phyloP scores from a whole-genome alignment of 2,888 invertebrate genomes.

The Meghimatium bilineatum region DNA sequence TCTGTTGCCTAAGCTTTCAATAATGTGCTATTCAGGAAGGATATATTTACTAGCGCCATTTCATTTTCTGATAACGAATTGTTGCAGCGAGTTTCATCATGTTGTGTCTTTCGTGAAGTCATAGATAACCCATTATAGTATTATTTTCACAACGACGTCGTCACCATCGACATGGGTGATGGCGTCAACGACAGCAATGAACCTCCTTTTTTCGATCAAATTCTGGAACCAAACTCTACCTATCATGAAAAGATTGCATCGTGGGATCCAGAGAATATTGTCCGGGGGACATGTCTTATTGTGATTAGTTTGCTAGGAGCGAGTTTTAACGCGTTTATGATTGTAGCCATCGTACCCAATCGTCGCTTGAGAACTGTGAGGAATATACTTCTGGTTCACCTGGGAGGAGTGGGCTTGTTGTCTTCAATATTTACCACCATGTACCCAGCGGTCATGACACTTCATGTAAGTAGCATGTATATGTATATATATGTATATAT shows the following conservation, averaged over 20 bases:
- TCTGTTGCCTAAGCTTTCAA: too few species aligned
- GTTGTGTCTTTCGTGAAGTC: not conserved
- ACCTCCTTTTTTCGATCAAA: not conserved
- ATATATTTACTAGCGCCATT: too few species aligned
- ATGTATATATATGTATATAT: not conserved
- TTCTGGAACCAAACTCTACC: not conserved
- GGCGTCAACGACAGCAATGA: conserved; percentile 18
- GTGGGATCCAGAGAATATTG: conserved; percentile 22
- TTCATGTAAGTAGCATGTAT: conserved; percentile 34
- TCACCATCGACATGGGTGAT: conserved; percentile 27
- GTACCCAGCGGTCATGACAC: conserved; percentile 35
- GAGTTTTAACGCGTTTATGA: conserved; percentile 44
- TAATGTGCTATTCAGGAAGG: too few species aligned
- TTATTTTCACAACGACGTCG: not conserved
- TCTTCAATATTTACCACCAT: conserved; percentile 39
- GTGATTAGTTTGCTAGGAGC: conserved; percentile 30
- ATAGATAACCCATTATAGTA: not conserved
- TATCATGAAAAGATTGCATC: not conserved
- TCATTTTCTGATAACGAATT: too few species aligned
- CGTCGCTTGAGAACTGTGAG: conserved; percentile 21
- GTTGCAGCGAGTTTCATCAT: too few species aligned
- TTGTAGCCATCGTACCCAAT: conserved; percentile 42
- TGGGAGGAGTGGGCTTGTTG: conserved; percentile 30
- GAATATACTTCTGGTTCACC: conserved; percentile 35
- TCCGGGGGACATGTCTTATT: conserved; percentile 36